Evolutionary conservation across 2,113 vertebrate genomes (phyloP).

Genomic region (Dasyurus viverrinus): DNA sequence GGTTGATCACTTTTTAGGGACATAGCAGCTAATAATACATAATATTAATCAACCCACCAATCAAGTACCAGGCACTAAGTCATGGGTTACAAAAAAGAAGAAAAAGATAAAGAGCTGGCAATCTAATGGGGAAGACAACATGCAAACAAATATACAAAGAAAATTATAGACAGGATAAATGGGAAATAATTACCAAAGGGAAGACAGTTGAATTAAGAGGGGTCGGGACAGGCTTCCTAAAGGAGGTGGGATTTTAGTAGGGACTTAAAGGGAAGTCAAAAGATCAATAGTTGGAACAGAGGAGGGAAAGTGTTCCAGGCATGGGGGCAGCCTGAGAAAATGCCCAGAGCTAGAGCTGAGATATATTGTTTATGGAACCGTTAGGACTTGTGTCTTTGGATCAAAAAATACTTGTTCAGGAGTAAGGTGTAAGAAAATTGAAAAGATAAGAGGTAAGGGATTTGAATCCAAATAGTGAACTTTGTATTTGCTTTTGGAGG

Average conservation of each 20-base stretch:
- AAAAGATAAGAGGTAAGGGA: not conserved
- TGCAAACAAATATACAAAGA: not conserved
- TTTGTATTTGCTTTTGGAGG: not conserved
- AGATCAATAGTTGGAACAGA: not conserved
- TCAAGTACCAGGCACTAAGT: not conserved
- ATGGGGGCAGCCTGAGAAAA: not conserved
- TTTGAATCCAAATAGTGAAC: not conserved
- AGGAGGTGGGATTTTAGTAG: not conserved
- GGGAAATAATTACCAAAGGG: not conserved
- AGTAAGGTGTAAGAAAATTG: not conserved
- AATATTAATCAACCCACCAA: not conserved
- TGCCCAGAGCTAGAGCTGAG: not conserved
- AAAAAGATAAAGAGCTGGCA: not conserved
- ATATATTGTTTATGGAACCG: not conserved
- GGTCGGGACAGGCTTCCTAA: not conserved
- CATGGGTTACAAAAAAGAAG: not conserved
- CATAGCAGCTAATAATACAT: not conserved
- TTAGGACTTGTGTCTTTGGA: not conserved
- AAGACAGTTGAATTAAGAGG: not conserved
- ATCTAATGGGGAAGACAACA: not conserved
- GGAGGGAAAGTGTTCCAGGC: not conserved
- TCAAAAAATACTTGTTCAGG: not conserved
- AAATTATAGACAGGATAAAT: not conserved
- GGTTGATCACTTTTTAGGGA: not conserved
- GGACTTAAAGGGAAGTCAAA: not conserved